Conservation (phyloP, 2,888 invertebrate genomes). For the Neocrepidodera transversa region DNA sequence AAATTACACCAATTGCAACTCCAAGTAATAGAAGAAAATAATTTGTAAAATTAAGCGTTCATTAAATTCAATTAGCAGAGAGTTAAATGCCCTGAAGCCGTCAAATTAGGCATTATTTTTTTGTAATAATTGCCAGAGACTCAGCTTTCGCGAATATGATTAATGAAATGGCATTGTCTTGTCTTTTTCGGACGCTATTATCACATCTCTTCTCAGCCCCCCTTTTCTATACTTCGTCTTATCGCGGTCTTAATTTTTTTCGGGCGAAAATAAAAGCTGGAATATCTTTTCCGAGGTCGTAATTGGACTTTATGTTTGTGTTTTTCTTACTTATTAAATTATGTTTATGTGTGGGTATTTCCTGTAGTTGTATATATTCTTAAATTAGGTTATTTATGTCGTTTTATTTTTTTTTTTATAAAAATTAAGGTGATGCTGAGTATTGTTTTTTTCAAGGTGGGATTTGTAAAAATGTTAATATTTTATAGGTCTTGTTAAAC, state of each 20-base stretch:
- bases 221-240: constrained; percentile 20
- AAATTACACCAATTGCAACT: constrained; percentile 14
- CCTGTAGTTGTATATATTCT: not conserved
- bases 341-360: not conserved
- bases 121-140: constrained; percentile 27
- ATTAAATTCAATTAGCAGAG: constrained; percentile 31
- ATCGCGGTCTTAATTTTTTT: constrained; percentile 27
- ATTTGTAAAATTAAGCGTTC: constrained; percentile 29
- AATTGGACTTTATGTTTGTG: not conserved
- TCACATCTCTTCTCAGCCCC: constrained; percentile 15
- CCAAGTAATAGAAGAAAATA: constrained; percentile 25
- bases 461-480: too few species aligned
- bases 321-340: not conserved
- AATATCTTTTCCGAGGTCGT: constrained; percentile 8
- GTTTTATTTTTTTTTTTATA: too few species aligned
- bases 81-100: constrained; percentile 23
- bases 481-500: too few species aligned
- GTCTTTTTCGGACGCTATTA: constrained; percentile 25
- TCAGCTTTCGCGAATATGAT: constrained; percentile 26
- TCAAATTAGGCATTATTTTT: constrained; percentile 29
- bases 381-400: not conserved
- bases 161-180: constrained; percentile 28
- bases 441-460: too few species aligned
- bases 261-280: constrained; percentile 1
- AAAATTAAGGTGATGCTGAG: too few species aligned